Percentiles rank a stretch among this genome's conserved stretches.
Conservation (phyloP, 2,888 invertebrate genomes). For the Diaperis boleti region DNA sequence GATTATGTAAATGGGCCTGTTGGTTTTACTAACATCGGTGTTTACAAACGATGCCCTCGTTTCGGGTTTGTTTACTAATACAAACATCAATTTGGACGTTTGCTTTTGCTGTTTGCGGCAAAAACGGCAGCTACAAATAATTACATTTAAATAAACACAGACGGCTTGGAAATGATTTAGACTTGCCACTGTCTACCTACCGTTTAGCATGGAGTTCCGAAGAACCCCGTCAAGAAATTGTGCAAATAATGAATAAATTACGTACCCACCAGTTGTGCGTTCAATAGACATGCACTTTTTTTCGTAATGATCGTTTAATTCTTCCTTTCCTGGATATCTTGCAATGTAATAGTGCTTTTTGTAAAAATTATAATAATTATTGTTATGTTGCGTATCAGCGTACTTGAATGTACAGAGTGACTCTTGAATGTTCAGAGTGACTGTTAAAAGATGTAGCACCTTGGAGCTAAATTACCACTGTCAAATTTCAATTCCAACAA, state of each 20-base stretch:
- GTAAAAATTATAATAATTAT: background rate
- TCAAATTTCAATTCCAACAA: no score
- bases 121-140: conserved; percentile 10
- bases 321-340: background rate
- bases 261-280: conserved; percentile 3
- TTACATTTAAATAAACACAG: conserved; percentile 18
- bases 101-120: background rate
- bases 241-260: conserved; percentile 15
- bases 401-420: background rate
- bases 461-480: background rate
- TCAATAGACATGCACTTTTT: conserved; percentile 10
- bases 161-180: no score
- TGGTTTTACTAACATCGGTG: no score
- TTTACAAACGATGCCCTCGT: conserved; percentile 9
- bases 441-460: background rate
- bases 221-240: no score
- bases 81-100: conserved; percentile 13
- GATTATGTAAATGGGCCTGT: no score
- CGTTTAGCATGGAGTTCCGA: no score
- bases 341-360: background rate
- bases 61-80: conserved; percentile 15
- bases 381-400: background rate
- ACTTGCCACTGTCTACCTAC: no score
- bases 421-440: background rate
- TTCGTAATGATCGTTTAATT: background rate